Conservation (phyloP, 2,797 vertebrate genomes). For the Poeciliopsis presidionis region DNA sequence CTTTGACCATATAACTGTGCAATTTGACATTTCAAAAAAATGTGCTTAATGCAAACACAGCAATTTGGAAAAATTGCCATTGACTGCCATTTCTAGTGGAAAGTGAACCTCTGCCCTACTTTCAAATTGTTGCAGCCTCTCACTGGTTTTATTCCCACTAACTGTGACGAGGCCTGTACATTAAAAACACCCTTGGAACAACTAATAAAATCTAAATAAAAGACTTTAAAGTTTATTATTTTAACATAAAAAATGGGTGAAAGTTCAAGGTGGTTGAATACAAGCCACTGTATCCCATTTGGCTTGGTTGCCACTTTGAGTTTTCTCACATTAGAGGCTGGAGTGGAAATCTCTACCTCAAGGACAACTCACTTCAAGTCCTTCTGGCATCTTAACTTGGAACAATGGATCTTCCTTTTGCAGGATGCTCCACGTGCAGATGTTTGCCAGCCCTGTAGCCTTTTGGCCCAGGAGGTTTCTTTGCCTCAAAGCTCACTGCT, state of each 20-base stretch:
- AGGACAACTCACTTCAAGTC: constrained; percentile 10
- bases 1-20: no score
- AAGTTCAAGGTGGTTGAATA: neutral
- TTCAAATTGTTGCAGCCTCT: neutral
- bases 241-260: neutral
- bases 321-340: neutral
- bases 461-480: constrained; percentile 14
- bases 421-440: constrained; percentile 16
- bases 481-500: constrained; percentile 24
- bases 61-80: no score
- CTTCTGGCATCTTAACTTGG: constrained; percentile 1
- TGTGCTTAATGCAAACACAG: no score
- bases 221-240: neutral
- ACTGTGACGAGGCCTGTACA: neutral
- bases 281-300: neutral
- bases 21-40: no score
- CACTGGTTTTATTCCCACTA: neutral
- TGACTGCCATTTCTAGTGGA: neutral
- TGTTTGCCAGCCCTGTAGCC: constrained; percentile 18
- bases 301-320: neutral
- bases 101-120: neutral
- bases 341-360: neutral
- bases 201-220: neutral
- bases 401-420: constrained; percentile 8
- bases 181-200: neutral